These are phyloP conservation scores for Tinamus major DNA, from an alignment of 2,797 vertebrate species.

Conservation along the genomic window DNA sequence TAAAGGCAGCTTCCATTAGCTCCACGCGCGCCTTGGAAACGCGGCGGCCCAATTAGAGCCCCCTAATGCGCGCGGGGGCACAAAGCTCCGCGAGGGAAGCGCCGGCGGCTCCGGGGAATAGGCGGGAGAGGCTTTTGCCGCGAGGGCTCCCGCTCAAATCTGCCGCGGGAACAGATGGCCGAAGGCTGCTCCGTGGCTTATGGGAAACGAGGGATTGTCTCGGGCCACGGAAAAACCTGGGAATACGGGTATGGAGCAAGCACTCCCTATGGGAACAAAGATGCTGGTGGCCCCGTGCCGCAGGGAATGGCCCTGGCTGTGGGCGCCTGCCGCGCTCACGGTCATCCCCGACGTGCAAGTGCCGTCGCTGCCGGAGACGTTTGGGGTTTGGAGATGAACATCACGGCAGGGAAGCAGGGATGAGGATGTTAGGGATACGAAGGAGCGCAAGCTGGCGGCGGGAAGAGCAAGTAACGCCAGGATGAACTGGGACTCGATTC, in stretches of 20 bases:
- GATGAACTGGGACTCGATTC: neutral
- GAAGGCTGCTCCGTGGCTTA: neutral
- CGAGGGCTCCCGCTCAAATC: neutral
- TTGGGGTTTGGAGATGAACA: neutral
- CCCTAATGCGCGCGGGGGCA: neutral
- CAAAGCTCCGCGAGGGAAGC: conserved; percentile 15
- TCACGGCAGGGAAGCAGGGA: rapidly evolving
- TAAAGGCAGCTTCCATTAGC: conserved; percentile 56
- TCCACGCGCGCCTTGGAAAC: neutral
- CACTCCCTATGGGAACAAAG: neutral
- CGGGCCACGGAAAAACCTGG: neutral
- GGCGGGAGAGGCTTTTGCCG: conserved; percentile 55
- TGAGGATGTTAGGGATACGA: neutral
- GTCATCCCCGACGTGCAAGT: neutral
- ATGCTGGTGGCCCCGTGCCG: rapidly evolving
- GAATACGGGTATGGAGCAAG: rapidly evolving
- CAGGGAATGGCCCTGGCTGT: neutral
- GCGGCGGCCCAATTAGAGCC: conserved; percentile 26
- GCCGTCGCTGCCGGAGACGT: rapidly evolving
- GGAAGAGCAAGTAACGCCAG: neutral
- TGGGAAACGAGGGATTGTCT: neutral
- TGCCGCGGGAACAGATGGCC: conserved; percentile 47
- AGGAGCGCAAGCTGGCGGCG: neutral
- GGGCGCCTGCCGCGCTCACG: neutral
- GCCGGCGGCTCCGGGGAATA: conserved; percentile 38